Base-by-base conservation (phyloP, 1,140 invertebrate species). In the Camponotus floridanus region DNA sequence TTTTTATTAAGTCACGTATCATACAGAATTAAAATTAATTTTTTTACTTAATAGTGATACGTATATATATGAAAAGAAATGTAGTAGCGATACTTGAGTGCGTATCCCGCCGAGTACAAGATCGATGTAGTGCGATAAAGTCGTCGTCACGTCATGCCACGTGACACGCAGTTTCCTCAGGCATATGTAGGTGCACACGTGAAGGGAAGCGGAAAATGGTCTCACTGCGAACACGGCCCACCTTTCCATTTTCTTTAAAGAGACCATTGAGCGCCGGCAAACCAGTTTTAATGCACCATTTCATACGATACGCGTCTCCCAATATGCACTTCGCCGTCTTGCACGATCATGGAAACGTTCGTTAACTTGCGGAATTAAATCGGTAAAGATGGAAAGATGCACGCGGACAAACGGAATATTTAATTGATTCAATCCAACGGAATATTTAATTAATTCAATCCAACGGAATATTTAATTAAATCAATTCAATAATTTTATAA, bases 221-320 rank as follows among this genome's bases (percentile, higher is more conserved):
- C 76, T 59, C 65, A 31, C 48, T 26, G 71, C 48, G 57, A 64
- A 76, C 76, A 61, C 84, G 78, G 76, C 42, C 83, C 74, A 67
- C 88, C 88, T 90, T 90, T 86, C 88, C 79, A 87, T 90, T 90
- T 89, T 90, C 88, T 89, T 90, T 87, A 85, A 85, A 89, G 88
- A 70, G 68, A 89, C 74, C 74, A 74, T 87, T 70, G 61, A 87
- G 26, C 88, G 70, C 26, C 67, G 15, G 13, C 80, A 90, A 90
- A 90, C 89, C 83, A 90, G 89, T 90, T 90, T 83, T 86, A 86
- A 78, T 90, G 81, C 88, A 86, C 42, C 18, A 71, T 13, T 80
- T 81, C 18, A n/a, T 61, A 67, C 81, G 51, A 90, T 86, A 83
- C 76, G n/a, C 48, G 68, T 81, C 70, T 61, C 2, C 33, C 36